phyloP scores from a whole-genome alignment of 2,797 vertebrate species.

The Coregonus ussuriensis region DNA sequence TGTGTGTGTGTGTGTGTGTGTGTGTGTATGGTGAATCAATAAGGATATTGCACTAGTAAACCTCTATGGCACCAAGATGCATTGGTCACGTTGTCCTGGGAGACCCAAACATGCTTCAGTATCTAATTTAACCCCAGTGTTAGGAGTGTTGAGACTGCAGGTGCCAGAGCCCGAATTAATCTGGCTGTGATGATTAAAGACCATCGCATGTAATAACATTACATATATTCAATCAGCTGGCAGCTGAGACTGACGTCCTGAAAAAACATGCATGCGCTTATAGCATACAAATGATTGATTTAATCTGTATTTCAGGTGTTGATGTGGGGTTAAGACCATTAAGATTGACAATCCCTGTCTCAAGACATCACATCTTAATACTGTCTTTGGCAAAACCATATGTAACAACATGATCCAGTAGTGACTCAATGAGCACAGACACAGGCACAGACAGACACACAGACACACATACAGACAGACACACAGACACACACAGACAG shows the following conservation, averaged over 20 bases:
- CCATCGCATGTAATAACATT: not conserved
- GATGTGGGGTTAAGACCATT: not conserved
- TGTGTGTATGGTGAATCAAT: not conserved
- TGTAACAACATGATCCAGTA: too few relatives aligned
- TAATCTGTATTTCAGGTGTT: not conserved
- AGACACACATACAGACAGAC: too few relatives aligned
- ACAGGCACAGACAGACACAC: too few relatives aligned
- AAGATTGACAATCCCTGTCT: too few relatives aligned
- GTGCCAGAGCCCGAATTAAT: not conserved
- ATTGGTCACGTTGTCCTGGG: not conserved
- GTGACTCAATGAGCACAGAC: too few relatives aligned
- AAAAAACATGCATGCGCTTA: not conserved
- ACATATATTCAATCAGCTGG: not conserved
- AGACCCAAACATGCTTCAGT: not conserved
- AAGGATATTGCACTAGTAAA: slow-evolving; percentile 4
- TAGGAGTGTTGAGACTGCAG: not conserved
- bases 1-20: too few relatives aligned
- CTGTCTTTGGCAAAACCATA: too few relatives aligned
- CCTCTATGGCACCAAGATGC: not conserved
- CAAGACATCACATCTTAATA: too few relatives aligned
- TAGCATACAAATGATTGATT: not conserved
- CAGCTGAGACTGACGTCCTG: not conserved
- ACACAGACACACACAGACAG: too few relatives aligned
- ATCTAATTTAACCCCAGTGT: not conserved
- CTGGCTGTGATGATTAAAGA: not conserved